These are phyloP conservation scores for Elysia crispata DNA, from an alignment of 2,888 invertebrate species.

Conservation along the genomic window DNA sequence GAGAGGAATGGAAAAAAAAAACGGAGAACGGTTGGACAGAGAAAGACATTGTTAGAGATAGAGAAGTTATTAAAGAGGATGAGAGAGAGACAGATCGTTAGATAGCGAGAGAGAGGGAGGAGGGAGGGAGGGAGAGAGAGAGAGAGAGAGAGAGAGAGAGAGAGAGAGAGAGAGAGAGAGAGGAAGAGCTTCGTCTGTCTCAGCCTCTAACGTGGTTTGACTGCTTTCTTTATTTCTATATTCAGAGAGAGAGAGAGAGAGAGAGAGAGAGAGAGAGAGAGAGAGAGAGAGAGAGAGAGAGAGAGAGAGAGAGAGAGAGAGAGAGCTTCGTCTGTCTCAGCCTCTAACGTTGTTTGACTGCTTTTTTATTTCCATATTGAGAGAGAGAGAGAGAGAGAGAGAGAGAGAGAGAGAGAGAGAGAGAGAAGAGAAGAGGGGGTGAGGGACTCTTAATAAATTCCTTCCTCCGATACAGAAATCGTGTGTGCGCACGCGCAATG, in stretches of 20 bases:
- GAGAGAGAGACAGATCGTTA: background rate
- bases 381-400: constrained; percentile 27
- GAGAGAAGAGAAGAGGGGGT: background rate
- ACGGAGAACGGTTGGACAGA: background rate
- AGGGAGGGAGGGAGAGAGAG: background rate
- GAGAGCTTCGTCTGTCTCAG: constrained; percentile 15
- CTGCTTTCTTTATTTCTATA: no score
- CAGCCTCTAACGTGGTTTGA: constrained; percentile 12
- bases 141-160: background rate
- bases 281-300: background rate
- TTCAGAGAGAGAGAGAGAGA: constrained; percentile 26
- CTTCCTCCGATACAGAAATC: no score
- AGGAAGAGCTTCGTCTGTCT: constrained; percentile 14
- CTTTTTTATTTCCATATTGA: no score
- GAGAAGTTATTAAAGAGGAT: background rate
- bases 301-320: constrained; percentile 6
- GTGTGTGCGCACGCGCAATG: no score
- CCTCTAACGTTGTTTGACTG: constrained; percentile 10
- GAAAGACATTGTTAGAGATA: background rate
- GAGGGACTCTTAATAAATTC: no score
- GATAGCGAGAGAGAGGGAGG: background rate
- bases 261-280: constrained; percentile 25
- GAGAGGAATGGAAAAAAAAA: background rate
- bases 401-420: constrained; percentile 18
- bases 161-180: constrained; percentile 32